Percentiles rank a stretch among this genome's conserved stretches.
Evolutionary conservation across 2,797 vertebrate species (phyloP).

Genomic region (Catharus ustulatus): DNA sequence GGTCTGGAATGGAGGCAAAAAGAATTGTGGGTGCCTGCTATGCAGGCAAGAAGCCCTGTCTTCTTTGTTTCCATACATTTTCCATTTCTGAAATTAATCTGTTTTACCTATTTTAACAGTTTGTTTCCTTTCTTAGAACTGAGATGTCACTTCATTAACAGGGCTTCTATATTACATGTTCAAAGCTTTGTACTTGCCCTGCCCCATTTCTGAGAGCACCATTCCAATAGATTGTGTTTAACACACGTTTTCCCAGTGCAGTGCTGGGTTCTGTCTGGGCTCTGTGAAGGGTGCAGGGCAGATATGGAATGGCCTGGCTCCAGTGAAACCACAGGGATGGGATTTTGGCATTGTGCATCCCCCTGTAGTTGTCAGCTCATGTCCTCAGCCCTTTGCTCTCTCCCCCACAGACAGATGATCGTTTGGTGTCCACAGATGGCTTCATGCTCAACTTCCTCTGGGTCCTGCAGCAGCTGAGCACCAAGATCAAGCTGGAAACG

Average conservation of each 20-base stretch:
- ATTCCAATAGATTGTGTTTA: neutral
- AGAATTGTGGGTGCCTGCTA: neutral
- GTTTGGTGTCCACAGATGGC: slow-evolving; percentile 95
- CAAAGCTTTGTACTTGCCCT: neutral
- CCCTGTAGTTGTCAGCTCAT: neutral
- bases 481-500: slow-evolving; percentile 97
- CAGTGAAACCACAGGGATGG: neutral
- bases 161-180: neutral
- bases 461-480: slow-evolving; percentile 97
- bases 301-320: neutral
- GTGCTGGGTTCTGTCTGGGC: neutral
- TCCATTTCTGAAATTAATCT: neutral
- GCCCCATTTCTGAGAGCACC: neutral
- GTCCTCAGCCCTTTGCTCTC: neutral
- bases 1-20: neutral
- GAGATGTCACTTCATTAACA: neutral
- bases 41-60: neutral
- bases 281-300: neutral
- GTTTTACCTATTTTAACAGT: neutral
- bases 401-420: slow-evolving; percentile 88
- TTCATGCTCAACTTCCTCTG: slow-evolving; percentile 99
- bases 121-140: neutral
- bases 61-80: neutral
- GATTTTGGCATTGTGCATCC: neutral
- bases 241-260: neutral